Conservation (phyloP, 2,113 vertebrate genomes). For the Nesogale talazaci region DNA sequence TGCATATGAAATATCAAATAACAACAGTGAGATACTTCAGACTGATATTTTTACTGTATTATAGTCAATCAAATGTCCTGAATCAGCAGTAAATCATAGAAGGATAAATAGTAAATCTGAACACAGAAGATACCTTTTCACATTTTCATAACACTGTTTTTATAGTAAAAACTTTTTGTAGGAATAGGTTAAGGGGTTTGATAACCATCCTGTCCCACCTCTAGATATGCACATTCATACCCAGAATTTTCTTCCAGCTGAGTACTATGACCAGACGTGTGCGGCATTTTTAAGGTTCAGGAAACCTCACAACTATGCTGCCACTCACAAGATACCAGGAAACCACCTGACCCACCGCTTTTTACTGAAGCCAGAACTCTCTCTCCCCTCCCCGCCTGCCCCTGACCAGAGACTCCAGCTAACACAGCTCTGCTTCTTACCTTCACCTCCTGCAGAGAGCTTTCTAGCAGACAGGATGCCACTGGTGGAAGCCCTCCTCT, state of each 20-base stretch:
- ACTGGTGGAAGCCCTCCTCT: not conserved
- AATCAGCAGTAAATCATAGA: not conserved
- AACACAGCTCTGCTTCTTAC: no score
- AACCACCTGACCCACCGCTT: not conserved
- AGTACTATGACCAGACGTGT: not conserved
- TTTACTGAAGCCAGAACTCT: not conserved
- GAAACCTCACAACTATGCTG: not conserved
- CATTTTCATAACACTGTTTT: not conserved
- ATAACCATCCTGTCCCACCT: not conserved
- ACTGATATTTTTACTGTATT: not conserved
- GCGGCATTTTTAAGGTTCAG: not conserved
- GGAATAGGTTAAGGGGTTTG: not conserved
- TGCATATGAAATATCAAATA: not conserved
- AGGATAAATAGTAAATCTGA: not conserved
- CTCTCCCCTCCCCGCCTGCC: not conserved
- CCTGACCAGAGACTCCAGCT: not conserved
- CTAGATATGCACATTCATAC: not conserved
- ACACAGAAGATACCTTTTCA: not conserved
- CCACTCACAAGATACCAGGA: not conserved
- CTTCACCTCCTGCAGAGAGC: no score
- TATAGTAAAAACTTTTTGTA: accelerated
- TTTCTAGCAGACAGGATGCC: not conserved
- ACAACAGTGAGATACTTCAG: not conserved
- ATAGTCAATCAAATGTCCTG: not conserved
- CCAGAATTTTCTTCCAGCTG: not conserved